Base-by-base conservation (phyloP, 2,797 vertebrate genomes). In the Steatocranus sp. region DNA sequence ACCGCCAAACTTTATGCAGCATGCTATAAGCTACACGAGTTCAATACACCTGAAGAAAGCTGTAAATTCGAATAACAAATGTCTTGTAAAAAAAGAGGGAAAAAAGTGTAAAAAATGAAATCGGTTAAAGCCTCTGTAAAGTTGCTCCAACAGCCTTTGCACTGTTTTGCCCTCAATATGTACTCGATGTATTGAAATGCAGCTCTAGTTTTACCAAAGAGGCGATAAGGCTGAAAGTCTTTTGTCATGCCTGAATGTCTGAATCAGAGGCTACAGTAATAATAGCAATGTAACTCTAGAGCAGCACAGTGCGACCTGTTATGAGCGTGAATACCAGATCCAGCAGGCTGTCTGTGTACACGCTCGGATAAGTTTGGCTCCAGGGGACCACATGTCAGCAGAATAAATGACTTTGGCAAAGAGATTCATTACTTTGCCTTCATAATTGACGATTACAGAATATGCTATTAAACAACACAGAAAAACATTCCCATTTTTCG, bases 321-420 rank as follows among this genome's bases (percentile, higher is more conserved):
- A 84, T 27, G 76, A 90, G 82, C 8, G 25, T 78, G 84, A 87
- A 81, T 82, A 79, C 82, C 79, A 84, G 79, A 87, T 88, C 82
- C 88, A 87, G 82, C 83, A 83, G 84, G 74, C 85, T 89, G 88
- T 79, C 91, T 92, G 78, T 74, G 83, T 76, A 88, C 80, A 91
- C 18, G 85, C 87, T 90, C 48, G 46, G 89, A 83, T 87, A 91
- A 86, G 87, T 90, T 87, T 86, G 87, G 82, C 93, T 94, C 89
- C 87, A 81, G 78, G 93, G 94, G 87, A 91, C 76, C 74, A 82
- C 86, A 81, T 90, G 94, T 94, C 95, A 91, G 88, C 70, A 89
- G 90, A 90, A 96, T 94, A 94, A 96, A 94, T 94, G 88, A 89
- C 90, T 90, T 79, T 82, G 82, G 84, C 82, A 83, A 68, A 84